Evolutionary conservation across 35 echinoderm and acorn worm species (phyloP), one percentile per base, ranked within the genome.

Genomic region (Ptychodera flava): DNA sequence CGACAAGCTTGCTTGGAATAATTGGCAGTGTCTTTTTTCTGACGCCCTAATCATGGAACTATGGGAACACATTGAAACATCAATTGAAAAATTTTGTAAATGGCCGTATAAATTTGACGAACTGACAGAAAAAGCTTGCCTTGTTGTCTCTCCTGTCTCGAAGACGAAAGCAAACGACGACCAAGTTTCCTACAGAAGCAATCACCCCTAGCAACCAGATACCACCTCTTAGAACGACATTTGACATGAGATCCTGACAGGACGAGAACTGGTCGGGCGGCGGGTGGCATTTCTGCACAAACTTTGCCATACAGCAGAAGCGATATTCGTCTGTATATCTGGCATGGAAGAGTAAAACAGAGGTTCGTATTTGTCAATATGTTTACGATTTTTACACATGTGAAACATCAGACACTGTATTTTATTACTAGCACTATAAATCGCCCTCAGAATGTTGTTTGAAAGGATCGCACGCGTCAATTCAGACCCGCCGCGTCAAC

Each of bases 171-270:
- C 90, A 32, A 33, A 99, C 94, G 29, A 99, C 96, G 10, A 92
- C 53, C 35, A 90, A 38, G 79, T 99, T 99, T 27, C 96, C 90
- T 27, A 99, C n/a, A 15, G 89, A 88, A 0, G 92, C 92, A 1
- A 92, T 87, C 0, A 87, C 83, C 30, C 96, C 96, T 2, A 94
- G 83, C 30, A 99, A 82, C 96, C 96, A 99, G 6, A 99, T 89
- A 34, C 87, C 90, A 36, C 90, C 84, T 0, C 96, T 87, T 1
- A 99, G 86, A 33, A 99, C 92, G 1, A 53, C 36, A 38, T 99
- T 99, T 27, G 90, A 85, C 96, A 99, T 99, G 31, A 99, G 90
- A 80, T 99, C 93, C 37, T 99, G 92, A 83, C 96, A 99, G 28
- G 96, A 99, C 6, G 96, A 99, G 33, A 99, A 99, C 30, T 90